Conservation (phyloP, 2,797 vertebrate genomes). For the Anisognathus igniventris region DNA sequence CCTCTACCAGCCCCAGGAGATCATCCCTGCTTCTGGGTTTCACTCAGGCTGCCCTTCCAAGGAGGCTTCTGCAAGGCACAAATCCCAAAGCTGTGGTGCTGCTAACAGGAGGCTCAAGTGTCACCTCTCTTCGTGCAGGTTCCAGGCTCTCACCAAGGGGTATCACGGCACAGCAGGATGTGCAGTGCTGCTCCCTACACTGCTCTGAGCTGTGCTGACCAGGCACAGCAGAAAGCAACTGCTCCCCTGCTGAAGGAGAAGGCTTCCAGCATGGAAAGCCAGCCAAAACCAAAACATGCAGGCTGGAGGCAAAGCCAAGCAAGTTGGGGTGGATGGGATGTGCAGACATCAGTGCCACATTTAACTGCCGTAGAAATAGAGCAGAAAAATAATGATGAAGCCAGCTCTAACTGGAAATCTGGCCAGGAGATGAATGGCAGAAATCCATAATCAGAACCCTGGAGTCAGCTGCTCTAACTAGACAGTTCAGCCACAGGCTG, state of each 20-base stretch:
- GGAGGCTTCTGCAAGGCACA: background rate
- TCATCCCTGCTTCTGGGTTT: background rate
- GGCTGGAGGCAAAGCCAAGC: background rate
- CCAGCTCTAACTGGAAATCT: background rate
- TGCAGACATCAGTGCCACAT: background rate
- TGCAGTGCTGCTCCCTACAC: accelerated
- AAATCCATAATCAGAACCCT: background rate
- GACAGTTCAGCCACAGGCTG: background rate
- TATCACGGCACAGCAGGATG: background rate
- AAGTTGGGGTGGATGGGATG: background rate
- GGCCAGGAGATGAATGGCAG: background rate
- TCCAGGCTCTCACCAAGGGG: background rate
- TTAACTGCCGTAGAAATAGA: background rate
- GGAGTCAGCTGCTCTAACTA: background rate
- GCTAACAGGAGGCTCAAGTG: accelerated
- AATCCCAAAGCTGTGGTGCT: background rate
- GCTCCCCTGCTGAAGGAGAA: background rate
- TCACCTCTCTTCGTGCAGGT: accelerated
- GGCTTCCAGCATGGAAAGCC: background rate
- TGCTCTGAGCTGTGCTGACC: background rate
- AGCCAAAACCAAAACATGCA: background rate
- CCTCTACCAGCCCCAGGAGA: background rate
- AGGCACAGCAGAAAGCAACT: background rate
- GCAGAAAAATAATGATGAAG: background rate
- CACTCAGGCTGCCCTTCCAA: accelerated